Conservation (phyloP, 2,888 invertebrate species). For the Ormyrus pomaceus region DNA sequence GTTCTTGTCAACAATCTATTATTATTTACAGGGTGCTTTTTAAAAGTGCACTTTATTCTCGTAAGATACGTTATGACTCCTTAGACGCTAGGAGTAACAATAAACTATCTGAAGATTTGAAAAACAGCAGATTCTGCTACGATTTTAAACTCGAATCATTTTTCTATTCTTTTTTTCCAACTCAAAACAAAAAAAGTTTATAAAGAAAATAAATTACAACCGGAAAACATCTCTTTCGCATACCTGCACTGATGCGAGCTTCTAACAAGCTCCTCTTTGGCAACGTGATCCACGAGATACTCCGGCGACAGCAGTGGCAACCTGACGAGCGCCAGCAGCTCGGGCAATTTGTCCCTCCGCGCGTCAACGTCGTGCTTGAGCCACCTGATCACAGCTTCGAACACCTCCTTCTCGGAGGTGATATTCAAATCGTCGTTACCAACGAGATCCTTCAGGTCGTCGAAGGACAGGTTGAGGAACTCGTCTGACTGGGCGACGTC, state of each 20-base stretch:
- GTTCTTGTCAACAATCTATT: no score
- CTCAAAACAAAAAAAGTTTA: no score
- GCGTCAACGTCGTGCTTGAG: constrained; percentile 80
- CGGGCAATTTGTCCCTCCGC: constrained; percentile 80
- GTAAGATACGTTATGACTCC: no score
- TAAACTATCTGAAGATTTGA: no score
- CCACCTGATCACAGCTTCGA: constrained; percentile 91
- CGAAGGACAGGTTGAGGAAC: constrained; percentile 80
- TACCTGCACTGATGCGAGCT: constrained; percentile 87
- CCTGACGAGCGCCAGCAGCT: constrained; percentile 85
- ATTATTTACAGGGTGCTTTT: no score
- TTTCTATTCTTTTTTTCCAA: no score
- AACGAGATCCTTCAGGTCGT: constrained; percentile 83
- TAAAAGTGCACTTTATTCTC: no score
- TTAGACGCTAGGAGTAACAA: no score
- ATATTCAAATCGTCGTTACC: constrained; percentile 87
- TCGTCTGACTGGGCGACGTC: constrained; percentile 87
- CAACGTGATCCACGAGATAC: constrained; percentile 88
- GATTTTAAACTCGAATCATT: no score
- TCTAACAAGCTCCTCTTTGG: constrained; percentile 86
- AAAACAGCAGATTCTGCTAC: no score
- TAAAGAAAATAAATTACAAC: no score
- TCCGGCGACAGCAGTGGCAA: constrained; percentile 89
- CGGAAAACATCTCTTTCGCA: constrained; percentile 43
- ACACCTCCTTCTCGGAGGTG: constrained; percentile 86